A percentile compares a stretch with the other conserved stretches of the same genome.
phyloP scores from a whole-genome alignment of 2,888 invertebrate species.

The Notodonta ziczac region DNA sequence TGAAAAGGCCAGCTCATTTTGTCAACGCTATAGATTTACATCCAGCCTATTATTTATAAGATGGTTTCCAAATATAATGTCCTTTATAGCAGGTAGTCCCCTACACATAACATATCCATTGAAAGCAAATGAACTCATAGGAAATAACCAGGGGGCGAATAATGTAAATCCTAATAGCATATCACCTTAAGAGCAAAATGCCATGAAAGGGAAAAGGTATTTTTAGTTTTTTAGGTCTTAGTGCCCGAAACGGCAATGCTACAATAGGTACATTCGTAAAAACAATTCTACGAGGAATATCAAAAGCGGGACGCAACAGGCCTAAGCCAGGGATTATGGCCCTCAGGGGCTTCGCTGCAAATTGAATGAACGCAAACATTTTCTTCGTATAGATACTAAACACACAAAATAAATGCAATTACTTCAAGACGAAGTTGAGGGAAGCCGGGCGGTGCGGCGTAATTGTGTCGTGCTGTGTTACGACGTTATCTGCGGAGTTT shows the following conservation, averaged over 20 bases:
- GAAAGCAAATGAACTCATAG: too few species aligned
- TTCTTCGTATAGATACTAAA: conserved; percentile 46
- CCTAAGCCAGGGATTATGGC: conserved; percentile 77
- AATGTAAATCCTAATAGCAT: too few species aligned
- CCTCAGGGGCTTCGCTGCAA: conserved; percentile 78
- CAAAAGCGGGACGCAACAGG: conserved; percentile 73
- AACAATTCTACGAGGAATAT: conserved; percentile 49
- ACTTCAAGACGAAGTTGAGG: conserved; percentile 40
- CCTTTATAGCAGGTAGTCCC: too few species aligned
- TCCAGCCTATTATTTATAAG: too few species aligned
- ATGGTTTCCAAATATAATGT: too few species aligned
- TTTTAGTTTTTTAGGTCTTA: too few species aligned
- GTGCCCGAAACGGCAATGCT: background rate
- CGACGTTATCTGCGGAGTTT: conserved; percentile 18
- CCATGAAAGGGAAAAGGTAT: too few species aligned
- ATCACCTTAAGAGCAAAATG: too few species aligned
- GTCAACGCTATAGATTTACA: too few species aligned
- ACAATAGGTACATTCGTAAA: conserved; percentile 28
- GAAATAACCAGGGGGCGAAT: too few species aligned
- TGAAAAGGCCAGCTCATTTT: too few species aligned
- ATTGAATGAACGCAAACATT: conserved; percentile 77
- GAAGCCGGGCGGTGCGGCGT: conserved; percentile 29
- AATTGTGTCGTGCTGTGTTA: conserved; percentile 14
- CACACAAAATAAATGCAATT: conserved; percentile 57
- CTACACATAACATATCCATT: too few species aligned